phyloP scores from a whole-genome alignment of 2,113 vertebrate genomes.

The Vanacampus margaritifer region DNA sequence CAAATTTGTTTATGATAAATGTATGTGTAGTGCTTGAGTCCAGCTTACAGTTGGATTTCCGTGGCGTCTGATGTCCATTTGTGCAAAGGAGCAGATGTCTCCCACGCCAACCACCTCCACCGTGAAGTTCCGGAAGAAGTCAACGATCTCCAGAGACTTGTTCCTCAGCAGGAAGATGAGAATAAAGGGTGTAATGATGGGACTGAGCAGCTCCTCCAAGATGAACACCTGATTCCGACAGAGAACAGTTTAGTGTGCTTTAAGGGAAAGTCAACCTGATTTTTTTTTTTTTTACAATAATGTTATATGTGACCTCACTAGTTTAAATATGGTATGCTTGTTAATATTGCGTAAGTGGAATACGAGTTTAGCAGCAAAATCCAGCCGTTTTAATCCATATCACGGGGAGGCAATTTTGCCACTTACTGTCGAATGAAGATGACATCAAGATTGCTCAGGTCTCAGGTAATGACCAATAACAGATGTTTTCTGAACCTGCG shows the following conservation, averaged over 20 bases:
- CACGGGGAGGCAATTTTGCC: too few species aligned
- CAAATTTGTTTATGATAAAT: neutral
- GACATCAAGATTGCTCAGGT: too few species aligned
- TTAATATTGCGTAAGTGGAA: too few species aligned
- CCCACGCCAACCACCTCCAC: constrained; percentile 98
- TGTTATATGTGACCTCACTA: too few species aligned
- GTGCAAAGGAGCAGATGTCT: constrained; percentile 96
- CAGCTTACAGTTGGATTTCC: constrained; percentile 88
- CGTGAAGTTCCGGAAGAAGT: constrained; percentile 98
- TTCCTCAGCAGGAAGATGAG: constrained; percentile 91
- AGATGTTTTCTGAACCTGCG: too few species aligned
- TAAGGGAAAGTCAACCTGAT: too few species aligned
- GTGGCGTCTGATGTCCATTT: constrained; percentile 97
- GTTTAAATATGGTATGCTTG: too few species aligned
- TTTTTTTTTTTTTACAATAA: too few species aligned
- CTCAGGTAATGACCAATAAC: too few species aligned
- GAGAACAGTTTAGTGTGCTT: constrained; percentile 1
- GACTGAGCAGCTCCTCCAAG: constrained; percentile 93
- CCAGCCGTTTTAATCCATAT: too few species aligned
- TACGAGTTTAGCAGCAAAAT: too few species aligned
- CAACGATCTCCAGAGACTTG: constrained; percentile 94
- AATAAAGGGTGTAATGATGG: constrained; percentile 92
- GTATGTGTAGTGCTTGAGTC: neutral
- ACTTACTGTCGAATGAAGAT: too few species aligned
- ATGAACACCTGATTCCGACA: constrained; percentile 84